A percentile compares a stretch with the other conserved stretches of the same genome.
phyloP scores from a whole-genome alignment of 2,797 vertebrate species.

The Brotula barbata region DNA sequence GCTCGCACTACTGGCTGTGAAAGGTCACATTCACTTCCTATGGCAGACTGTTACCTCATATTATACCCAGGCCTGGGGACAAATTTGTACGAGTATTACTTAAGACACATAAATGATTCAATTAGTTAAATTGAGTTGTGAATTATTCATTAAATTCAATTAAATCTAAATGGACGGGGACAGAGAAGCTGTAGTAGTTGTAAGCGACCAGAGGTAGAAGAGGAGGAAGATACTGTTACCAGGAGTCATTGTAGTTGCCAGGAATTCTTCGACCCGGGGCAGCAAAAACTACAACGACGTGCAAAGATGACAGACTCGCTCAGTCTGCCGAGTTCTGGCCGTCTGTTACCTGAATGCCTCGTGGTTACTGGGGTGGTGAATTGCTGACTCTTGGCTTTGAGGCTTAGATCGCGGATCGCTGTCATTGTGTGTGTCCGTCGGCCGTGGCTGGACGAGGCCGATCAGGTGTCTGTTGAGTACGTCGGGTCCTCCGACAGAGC shows the following conservation, averaged over 20 bases:
- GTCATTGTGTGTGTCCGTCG: conserved; percentile 18
- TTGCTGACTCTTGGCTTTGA: conserved; percentile 46
- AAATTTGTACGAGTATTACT: no score
- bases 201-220: no score
- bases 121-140: no score
- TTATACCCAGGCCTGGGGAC: no score
- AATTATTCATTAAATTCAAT: no score
- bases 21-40: conserved; percentile 34
- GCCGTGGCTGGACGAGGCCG: not conserved
- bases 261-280: no score
- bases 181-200: no score
- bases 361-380: conserved; percentile 18
- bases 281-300: not conserved
- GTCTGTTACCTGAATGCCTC: not conserved
- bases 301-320: not conserved
- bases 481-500: conserved; percentile 9
- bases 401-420: conserved; percentile 22
- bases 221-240: no score
- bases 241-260: no score
- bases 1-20: conserved; percentile 24
- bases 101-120: no score
- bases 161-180: no score
- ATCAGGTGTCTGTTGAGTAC: conserved; percentile 14
- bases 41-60: not conserved
- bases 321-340: no score